Conservation (phyloP, 2,113 vertebrate species). For the Prionailurus bengalensis region DNA sequence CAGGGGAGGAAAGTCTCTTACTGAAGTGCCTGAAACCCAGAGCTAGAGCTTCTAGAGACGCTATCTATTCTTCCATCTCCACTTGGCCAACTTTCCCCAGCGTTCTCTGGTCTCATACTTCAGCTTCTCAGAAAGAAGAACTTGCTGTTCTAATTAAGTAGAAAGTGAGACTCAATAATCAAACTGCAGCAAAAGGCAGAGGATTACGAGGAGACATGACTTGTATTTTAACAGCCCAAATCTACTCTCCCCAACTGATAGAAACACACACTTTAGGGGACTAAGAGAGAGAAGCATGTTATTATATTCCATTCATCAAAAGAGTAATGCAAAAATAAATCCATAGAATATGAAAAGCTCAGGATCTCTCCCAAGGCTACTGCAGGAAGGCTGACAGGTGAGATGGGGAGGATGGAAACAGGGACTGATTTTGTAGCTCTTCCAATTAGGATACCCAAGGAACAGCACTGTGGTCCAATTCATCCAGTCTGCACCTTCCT, state of each 20-base stretch:
- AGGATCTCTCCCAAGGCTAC: slow-evolving; percentile 31
- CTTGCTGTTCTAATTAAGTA: slow-evolving; percentile 21
- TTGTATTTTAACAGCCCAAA: neutral
- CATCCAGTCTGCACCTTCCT: slow-evolving; percentile 61
- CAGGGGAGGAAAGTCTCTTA: slow-evolving; percentile 57
- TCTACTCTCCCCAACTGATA: neutral
- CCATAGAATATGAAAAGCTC: neutral
- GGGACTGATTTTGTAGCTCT: slow-evolving; percentile 29
- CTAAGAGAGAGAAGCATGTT: slow-evolving; percentile 51
- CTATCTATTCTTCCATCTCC: neutral
- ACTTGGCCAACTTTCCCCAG: neutral
- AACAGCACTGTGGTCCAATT: slow-evolving; percentile 54
- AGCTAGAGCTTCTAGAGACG: neutral
- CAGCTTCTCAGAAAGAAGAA: slow-evolving; percentile 57
- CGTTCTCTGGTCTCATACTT: slow-evolving; percentile 42
- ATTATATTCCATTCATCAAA: slow-evolving; percentile 21
- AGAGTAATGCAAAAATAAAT: slow-evolving; percentile 33
- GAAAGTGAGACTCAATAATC: slow-evolving; percentile 47
- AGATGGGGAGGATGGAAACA: neutral
- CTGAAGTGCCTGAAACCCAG: slow-evolving; percentile 6
- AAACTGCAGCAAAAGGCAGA: slow-evolving; percentile 58
- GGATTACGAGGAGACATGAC: neutral
- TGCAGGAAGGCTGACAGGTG: neutral
- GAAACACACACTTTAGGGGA: neutral
- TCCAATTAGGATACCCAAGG: slow-evolving; percentile 54